phyloP scores from a whole-genome alignment of 2,888 invertebrate species.

The Abrostola tripartita region DNA sequence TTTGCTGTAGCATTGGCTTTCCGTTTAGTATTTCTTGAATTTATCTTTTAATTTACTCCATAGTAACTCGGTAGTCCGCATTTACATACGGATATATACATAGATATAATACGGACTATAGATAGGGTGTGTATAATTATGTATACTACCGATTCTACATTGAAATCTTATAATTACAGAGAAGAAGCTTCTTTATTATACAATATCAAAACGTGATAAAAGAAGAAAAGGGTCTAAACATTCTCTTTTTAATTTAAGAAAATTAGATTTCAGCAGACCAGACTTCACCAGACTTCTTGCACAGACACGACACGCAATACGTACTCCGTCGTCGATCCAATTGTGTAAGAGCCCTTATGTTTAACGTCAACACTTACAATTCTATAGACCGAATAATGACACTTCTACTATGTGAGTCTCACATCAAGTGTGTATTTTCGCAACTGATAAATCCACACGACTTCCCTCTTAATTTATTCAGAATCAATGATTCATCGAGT shows the following conservation, averaged over 20 bases:
- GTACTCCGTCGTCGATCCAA: not conserved
- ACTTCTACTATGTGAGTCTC: slow-evolving; percentile 5
- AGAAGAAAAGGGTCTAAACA: not conserved
- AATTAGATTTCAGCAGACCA: not conserved
- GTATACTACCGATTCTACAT: no score
- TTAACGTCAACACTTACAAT: slow-evolving; percentile 1
- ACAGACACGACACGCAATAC: not conserved
- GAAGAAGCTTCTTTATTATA: no score
- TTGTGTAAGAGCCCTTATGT: not conserved
- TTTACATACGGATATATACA: no score
- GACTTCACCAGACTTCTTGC: not conserved
- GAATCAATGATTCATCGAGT: slow-evolving; percentile 54
- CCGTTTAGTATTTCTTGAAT: no score
- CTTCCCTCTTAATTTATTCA: slow-evolving; percentile 49
- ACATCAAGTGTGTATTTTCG: slow-evolving; percentile 36
- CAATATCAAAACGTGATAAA: no score
- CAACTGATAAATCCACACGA: slow-evolving; percentile 43
- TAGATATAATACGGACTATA: no score
- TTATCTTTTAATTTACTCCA: no score
- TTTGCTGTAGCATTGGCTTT: no score
- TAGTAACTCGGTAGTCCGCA: no score
- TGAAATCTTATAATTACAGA: no score
- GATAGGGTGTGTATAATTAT: no score
- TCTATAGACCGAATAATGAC: slow-evolving; percentile 5
- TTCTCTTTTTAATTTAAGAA: not conserved